Base-by-base conservation (phyloP, 2,113 vertebrate species). In the Pomatorhinus ruficollis region DNA sequence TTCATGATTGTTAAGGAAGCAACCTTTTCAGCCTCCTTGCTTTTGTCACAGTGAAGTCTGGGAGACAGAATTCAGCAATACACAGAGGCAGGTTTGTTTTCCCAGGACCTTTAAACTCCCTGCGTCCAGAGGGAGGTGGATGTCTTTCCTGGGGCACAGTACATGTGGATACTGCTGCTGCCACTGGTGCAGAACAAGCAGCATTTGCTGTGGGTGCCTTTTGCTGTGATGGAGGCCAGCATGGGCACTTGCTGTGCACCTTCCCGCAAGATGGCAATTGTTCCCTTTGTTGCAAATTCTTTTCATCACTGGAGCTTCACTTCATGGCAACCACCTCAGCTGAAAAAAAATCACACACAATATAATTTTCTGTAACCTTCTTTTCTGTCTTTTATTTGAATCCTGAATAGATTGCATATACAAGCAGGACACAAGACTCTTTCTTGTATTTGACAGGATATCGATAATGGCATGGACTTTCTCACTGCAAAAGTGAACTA, bases 161-260 rank as follows among this genome's bases (percentile, higher is more conserved):
- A 57, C 8, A 11, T 6, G 15, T 49, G 44, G 8, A 10, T 11
- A 7, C 37, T 40, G 44, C 52, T 42, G 7, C 2, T 4, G 35
- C 4, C 4, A 4, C 9, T 1, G 2, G 4, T 11, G 25, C 45
- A 74, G 64, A 75, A 30, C 0, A 15, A 70, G 28, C 22, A 87
- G 21, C 12, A 20, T 10, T 14, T 49, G 6, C 65, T 42, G 49
- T 44, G 15, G 16, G n/a, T 64, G 42, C 1, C n/a, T n/a, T 30
- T 87, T 19, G 12, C 57, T n/a, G 27, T 10, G 10, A n/a, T 18
- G 44, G 61, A 68, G 23, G n/a, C 31, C 31, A 54, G 10, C 5
- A 1, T 10, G 13, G 25, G 19, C 12, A 9, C 4, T 12, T 12
- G 15, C 31, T 27, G 25, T 14, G 23, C 24, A 60, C 28, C 53